Percentiles rank a stretch among this genome's conserved stretches.
Evolutionary conservation across 2,797 vertebrate genomes (phyloP).

Genomic region (Lagocephalus sceleratus): DNA sequence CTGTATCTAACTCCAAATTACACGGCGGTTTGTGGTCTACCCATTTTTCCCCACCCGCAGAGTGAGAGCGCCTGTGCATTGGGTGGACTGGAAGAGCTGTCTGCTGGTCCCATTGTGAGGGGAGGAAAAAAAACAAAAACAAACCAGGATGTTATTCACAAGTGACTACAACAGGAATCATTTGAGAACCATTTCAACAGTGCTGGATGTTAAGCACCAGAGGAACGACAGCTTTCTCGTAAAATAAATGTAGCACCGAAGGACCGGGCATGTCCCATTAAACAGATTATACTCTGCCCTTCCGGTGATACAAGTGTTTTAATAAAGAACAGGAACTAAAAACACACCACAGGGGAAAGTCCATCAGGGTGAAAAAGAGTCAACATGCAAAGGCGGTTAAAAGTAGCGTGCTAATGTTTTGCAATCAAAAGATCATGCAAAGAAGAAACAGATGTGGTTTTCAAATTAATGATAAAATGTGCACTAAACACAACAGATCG

Average conservation of each 20-base stretch:
- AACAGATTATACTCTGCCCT: slow-evolving; percentile 3
- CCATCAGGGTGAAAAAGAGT: background rate
- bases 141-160: slow-evolving; percentile 56
- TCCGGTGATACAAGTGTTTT: slow-evolving; percentile 38
- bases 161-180: slow-evolving; percentile 18
- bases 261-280: background rate
- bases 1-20: slow-evolving; percentile 88
- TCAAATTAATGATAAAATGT: background rate
- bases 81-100: slow-evolving; percentile 74
- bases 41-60: slow-evolving; percentile 90
- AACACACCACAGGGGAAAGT: slow-evolving; percentile 1
- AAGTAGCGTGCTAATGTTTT: background rate
- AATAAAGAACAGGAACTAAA: background rate
- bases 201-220: background rate
- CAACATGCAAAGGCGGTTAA: slow-evolving; percentile 28
- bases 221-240: slow-evolving; percentile 6
- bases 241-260: slow-evolving; percentile 43
- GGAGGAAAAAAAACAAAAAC: no score
- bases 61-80: slow-evolving; percentile 86
- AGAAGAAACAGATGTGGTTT: background rate
- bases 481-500: background rate
- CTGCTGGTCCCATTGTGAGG: slow-evolving; percentile 75
- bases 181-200: slow-evolving; percentile 13
- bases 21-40: slow-evolving; percentile 90
- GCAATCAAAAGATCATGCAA: slow-evolving; percentile 5